Percentiles rank a stretch among this genome's conserved stretches.
Evolutionary conservation across 2,888 invertebrate species (phyloP).

Genomic region (Lingula anatina): DNA sequence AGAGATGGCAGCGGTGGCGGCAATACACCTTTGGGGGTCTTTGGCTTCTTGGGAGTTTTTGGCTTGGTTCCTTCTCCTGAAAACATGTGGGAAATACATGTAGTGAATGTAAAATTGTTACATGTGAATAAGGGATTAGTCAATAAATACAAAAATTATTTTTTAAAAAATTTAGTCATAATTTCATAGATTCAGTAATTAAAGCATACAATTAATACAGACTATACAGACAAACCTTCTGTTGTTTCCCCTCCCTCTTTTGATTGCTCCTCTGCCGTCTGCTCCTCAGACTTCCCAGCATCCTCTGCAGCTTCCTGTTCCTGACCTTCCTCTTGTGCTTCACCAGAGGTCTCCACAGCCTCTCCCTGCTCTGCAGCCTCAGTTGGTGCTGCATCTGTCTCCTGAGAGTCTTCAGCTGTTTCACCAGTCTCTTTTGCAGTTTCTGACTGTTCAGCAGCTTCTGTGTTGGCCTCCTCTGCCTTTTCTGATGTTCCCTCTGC

Average conservation of each 20-base stretch:
- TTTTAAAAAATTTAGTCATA: too few relatives aligned
- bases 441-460: conserved; percentile 5
- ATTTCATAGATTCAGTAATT: too few relatives aligned
- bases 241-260: neutral
- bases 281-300: neutral
- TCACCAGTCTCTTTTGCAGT: conserved; percentile 4
- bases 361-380: conserved; percentile 5
- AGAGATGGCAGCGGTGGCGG: neutral
- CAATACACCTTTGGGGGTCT: neutral
- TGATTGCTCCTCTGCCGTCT: neutral
- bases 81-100: too few relatives aligned
- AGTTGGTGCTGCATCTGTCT: conserved; percentile 8
- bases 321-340: conserved; percentile 2
- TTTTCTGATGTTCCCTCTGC: conserved; percentile 1
- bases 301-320: conserved; percentile 3
- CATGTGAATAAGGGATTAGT: too few relatives aligned
- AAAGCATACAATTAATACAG: too few relatives aligned
- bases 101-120: too few relatives aligned
- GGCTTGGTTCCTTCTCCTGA: too few relatives aligned
- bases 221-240: neutral
- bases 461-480: neutral
- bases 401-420: conserved; percentile 3
- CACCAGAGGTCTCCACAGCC: conserved; percentile 2
- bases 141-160: too few relatives aligned
- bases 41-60: neutral